phyloP scores from a whole-genome alignment of 2,888 invertebrate genomes.

The Agrotis clavis region DNA sequence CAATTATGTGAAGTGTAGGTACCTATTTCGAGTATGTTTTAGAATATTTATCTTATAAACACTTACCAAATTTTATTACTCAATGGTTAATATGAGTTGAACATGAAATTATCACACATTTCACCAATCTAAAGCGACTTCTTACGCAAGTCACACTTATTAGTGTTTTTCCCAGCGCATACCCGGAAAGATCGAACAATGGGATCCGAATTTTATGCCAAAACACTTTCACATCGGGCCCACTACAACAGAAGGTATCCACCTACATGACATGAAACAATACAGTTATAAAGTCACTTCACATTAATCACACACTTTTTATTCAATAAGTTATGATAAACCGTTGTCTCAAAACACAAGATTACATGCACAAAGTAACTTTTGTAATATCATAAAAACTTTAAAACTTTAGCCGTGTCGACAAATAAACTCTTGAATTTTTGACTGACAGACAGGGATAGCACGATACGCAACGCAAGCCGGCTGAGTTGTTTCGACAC shows the following conservation, averaged over 20 bases:
- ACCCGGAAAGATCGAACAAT: conserved; percentile 88
- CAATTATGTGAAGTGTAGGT: conserved; percentile 20
- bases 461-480: conserved; percentile 70
- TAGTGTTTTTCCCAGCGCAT: conserved; percentile 82
- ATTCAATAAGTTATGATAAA: conserved; percentile 57
- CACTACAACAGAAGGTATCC: conserved; percentile 82
- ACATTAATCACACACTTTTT: conserved; percentile 48
- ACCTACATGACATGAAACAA: conserved; percentile 90
- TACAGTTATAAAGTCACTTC: conserved; percentile 82
- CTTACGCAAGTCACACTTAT: conserved; percentile 79
- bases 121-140: conserved; percentile 68
- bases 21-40: conserved; percentile 24
- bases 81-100: conserved; percentile 45
- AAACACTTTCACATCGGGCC: conserved; percentile 89
- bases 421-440: conserved; percentile 79
- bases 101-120: conserved; percentile 71
- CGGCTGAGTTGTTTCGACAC: conserved; percentile 44
- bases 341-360: conserved; percentile 62
- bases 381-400: conserved; percentile 76
- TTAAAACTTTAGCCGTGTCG: conserved; percentile 82
- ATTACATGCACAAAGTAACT: conserved; percentile 69
- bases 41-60: conserved; percentile 29
- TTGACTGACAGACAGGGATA: conserved; percentile 77
- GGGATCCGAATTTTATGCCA: conserved; percentile 89
- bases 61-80: conserved; percentile 70